Base-by-base conservation (phyloP, 2,888 invertebrate species). In the Conus canariensis region DNA sequence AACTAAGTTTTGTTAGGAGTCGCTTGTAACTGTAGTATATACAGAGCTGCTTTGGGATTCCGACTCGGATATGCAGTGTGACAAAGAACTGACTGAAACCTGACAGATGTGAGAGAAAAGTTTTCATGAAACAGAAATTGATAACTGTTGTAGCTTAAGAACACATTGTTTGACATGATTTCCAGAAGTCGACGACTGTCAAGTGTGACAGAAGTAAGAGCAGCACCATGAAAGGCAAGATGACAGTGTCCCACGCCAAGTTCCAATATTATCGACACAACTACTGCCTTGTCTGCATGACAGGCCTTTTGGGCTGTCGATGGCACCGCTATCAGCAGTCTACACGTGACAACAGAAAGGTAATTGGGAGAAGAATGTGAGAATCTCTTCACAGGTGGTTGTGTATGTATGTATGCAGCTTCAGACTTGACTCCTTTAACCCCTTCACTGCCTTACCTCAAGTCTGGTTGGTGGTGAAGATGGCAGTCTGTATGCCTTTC, bases 301-400 rank as follows among this genome's bases (percentile, higher is more conserved):
- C 96, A 9, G 96, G 96, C 8, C 89, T 94, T 9, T 92, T 95
- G 22, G 96, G 95, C 0, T 95, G 96, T 91, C 91, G 95, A 85
- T 96, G 96, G 96, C 95, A 95, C 87, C 93, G 96, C 30, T 96
- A 95, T 92, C 94, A 95, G 91, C 95, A 95, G 92, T 95, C 95
- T 9, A 95, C 93, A 14, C 91, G 94, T 74, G 93, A 93, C 86
- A 95, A 93, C 88, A 93, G 94, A 90, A 95, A 94, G 94, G 95
- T 95, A 90, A 7, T 6, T 22, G 30, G 30, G 45, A 45, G 45
- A 45, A 45, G 45, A 45, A 45, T 45, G 45, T 2, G 45, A 45
- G 45, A 45, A 45, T 45, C 3, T 45, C 45, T 45, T 45, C 45
- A 45, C 45, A 45, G 45, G 45, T 45, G 45, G 45, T 45, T 45